These are phyloP conservation scores for Ichneumon xanthorius DNA, from an alignment of 2,888 invertebrate genomes.

Conservation along the genomic window DNA sequence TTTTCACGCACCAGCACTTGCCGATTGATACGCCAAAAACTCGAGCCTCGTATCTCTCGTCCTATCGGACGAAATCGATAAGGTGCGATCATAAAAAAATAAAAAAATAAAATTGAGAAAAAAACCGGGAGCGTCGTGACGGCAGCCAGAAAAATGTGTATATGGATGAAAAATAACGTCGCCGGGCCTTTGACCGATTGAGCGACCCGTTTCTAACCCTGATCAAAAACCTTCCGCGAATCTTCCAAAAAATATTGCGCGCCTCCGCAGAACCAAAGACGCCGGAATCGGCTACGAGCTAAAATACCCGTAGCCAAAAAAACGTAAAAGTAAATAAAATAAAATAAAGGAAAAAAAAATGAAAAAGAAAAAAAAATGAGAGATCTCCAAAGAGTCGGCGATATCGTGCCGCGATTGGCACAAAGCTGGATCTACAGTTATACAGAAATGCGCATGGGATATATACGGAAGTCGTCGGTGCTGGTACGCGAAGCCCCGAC, in stretches of 20 bases:
- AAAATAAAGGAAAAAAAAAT: neutral
- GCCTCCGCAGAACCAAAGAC: neutral
- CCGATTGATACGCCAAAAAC: neutral
- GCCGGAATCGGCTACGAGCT: neutral
- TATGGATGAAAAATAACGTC: neutral
- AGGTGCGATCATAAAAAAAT: neutral
- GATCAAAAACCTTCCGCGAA: neutral
- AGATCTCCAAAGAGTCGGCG: neutral
- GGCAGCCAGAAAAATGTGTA: neutral
- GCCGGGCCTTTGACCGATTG: neutral
- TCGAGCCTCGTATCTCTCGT: neutral
- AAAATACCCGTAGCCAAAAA: neutral
- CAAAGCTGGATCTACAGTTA: constrained; percentile 14
- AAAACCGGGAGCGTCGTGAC: neutral
- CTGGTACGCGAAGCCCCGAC: constrained; percentile 36
- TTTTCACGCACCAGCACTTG: neutral
- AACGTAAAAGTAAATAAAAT: neutral
- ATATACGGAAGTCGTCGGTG: constrained; percentile 30
- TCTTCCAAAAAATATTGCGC: neutral
- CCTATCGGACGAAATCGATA: constrained; percentile 13
- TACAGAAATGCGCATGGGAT: neutral
- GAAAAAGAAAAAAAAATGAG: neutral
- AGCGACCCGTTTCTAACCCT: neutral
- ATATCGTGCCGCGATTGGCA: constrained; percentile 7
- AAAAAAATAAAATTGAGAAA: neutral